phyloP scores from a whole-genome alignment of 2,113 vertebrate genomes.

The Strix uralensis region DNA sequence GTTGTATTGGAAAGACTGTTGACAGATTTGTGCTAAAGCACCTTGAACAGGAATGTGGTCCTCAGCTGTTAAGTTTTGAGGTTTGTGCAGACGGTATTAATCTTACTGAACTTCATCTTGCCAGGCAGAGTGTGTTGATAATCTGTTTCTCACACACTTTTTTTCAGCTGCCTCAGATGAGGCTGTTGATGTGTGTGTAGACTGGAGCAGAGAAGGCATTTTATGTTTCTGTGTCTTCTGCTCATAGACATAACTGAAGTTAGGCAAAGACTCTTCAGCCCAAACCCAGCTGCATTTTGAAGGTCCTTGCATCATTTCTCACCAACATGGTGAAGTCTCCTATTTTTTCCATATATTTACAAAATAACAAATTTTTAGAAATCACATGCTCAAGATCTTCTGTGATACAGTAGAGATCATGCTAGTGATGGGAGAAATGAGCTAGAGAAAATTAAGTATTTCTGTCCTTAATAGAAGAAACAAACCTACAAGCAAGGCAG shows the following conservation, averaged over 20 bases:
- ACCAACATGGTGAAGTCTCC: fast-evolving
- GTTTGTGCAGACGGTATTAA: not conserved
- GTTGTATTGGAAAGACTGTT: not conserved
- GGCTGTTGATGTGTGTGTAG: not conserved
- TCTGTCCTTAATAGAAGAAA: not conserved
- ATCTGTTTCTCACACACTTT: not conserved
- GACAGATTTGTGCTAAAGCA: not conserved
- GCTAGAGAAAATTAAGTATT: not conserved
- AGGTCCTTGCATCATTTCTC: not conserved
- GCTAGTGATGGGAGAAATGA: not conserved
- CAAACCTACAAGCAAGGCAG: not conserved
- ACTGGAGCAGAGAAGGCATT: not conserved
- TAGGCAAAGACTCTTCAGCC: not conserved
- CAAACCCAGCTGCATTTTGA: not conserved
- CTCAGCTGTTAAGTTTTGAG: not conserved
- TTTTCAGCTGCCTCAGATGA: not conserved
- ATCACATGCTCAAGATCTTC: not conserved
- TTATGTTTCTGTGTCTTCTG: not conserved
- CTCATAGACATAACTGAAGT: not conserved
- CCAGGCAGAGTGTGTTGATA: not conserved
- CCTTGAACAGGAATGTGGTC: not conserved
- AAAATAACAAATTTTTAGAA: not conserved
- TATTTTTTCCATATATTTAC: not conserved
- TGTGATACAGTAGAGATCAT: not conserved
- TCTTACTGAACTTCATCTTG: not conserved